Evolutionary conservation across 2,113 vertebrate species (phyloP), one percentile per base, ranked within the genome.

Genomic region (Pseudolaguvia tuberculata): DNA sequence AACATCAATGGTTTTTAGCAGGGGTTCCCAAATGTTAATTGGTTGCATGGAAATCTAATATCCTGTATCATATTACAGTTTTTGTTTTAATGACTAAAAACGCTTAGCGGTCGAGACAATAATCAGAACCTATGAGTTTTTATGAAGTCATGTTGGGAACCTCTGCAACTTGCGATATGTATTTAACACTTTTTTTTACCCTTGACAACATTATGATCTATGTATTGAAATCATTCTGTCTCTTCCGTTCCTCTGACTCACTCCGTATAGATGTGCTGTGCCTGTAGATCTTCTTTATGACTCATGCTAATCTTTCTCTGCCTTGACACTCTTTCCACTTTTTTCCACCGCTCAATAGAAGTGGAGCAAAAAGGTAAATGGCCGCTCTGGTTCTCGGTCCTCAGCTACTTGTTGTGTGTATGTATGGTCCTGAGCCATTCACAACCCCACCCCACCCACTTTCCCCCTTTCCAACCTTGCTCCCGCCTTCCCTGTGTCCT

Each of bases 301-400:
- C 94, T 94, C 94, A 90, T 94, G 93, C 96, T 99, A 99, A 98
- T 94, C 93, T 96, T 94, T 94, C 94, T 95, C 94, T 91, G 92
- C 94, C 94, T 83, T 89, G 92, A 93, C 93, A 92, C 92, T 92
- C 93, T 91, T 90, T 88, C 86, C 85, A 72, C 57, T 75, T 78
- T 88, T 94, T 93, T 95, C 93, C 91, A 91, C 94, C 93, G 96
- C 95, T 94, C 96, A 95, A 98, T 99, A 99, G 96, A 99, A 99
- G 96, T 99, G 96, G 96, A 98, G 92, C 95, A 99, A 97, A 99
- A 99, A 99, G 96, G 96, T 99, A 99, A 99, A 96, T 98, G 94
- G 94, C 81, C 88, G 92, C 90, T 88, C 86, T 90, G 91, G 92
- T 92, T 89, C 91, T 90, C 87, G 92, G 90, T 88, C 78, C 92